phyloP scores from a whole-genome alignment of 2,888 invertebrate genomes.

The Drosophila melanosoma region DNA sequence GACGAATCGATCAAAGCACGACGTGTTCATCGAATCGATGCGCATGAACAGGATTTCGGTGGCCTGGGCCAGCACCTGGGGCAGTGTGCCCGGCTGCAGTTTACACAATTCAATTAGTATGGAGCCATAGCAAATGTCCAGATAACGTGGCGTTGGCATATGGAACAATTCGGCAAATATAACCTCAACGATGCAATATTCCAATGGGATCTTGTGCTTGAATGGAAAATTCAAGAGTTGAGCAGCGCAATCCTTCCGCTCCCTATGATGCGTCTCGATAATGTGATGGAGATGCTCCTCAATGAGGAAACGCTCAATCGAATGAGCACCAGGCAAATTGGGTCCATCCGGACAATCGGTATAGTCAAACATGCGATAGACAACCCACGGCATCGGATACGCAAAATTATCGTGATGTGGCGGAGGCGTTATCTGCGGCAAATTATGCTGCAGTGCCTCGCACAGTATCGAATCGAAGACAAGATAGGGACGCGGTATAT shows the following conservation, averaged over 20 bases:
- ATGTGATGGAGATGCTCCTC: slow-evolving; percentile 98
- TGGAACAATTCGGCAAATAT: slow-evolving; percentile 97
- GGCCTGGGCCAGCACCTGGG: slow-evolving; percentile 98
- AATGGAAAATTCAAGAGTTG: slow-evolving; percentile 96
- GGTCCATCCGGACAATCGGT: slow-evolving; percentile 98
- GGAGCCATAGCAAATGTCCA: slow-evolving; percentile 97
- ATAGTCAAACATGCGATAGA: slow-evolving; percentile 99
- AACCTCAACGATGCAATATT: slow-evolving; percentile 99
- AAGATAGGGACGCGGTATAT: slow-evolving; percentile 97
- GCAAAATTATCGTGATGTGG: slow-evolving; percentile 95
- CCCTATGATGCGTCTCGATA: slow-evolving; percentile 93
- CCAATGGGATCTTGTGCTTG: slow-evolving; percentile 96
- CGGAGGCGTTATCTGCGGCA: slow-evolving; percentile 95
- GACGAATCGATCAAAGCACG: slow-evolving; percentile 98
- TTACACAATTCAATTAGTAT: slow-evolving; percentile 98
- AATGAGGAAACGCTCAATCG: slow-evolving; percentile 98
- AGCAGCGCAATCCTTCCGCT: slow-evolving; percentile 97
- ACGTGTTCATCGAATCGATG: slow-evolving; percentile 98
- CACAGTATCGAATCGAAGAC: slow-evolving; percentile 97
- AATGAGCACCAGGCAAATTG: slow-evolving; percentile 96
- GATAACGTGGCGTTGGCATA: slow-evolving; percentile 94
- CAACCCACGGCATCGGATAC: slow-evolving; percentile 97
- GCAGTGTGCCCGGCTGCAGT: slow-evolving; percentile 97
- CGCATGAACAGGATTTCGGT: slow-evolving; percentile 98
- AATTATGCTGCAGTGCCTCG: slow-evolving; percentile 97